Evolutionary conservation across 2,888 invertebrate genomes (phyloP), one percentile per base, ranked within the genome.

Genomic region (Drosophila basisetae): DNA sequence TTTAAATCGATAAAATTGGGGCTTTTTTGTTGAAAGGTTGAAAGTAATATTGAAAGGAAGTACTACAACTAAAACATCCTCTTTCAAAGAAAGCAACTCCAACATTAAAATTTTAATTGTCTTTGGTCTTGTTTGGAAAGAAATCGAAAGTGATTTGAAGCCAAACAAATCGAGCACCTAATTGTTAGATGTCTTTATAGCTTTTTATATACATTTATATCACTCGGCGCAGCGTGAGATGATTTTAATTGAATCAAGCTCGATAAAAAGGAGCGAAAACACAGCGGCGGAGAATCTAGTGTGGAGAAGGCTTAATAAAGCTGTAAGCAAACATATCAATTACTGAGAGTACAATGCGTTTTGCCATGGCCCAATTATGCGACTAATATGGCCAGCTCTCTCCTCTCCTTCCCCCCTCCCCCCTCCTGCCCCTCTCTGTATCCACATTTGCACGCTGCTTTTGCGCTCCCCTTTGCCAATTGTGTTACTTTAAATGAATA

Each of bases 281-380:
- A 25, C 49, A 73, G 33, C 53, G 1, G 60, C 52, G 47, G 47
- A 50, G 50, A 58, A 37, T 22, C 6, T 25, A 3, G 18, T 56
- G 67, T 52, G 63, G 43, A 62, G 60, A 62, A 49, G 5, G 16
- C 56, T 72, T 80, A 84, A 84, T 84, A 78, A 70, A 87, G 84
- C 85, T 87, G 84, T 84, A 87, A 30, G 18, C 39, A n/a, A 84
- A 87, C 88, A 87, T 84, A 84, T 84, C 84, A 84, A 84, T 84
- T 84, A 87, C 84, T 18, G 71, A 61, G 73, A 76, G 76, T 68
- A 72, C 75, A 77, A 69, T 75, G 82, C 84, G 76, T 79, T 64
- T 64, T 69, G 67, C 65, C 78, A 60, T 84, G 84, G 80, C 84
- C 88, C 84, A 84, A 84, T 80, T 79, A 84, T 81, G 66, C 67